A percentile compares a stretch with the other conserved stretches of the same genome.
phyloP scores from a whole-genome alignment of 2,797 vertebrate genomes.

The Antennarius maculatus region DNA sequence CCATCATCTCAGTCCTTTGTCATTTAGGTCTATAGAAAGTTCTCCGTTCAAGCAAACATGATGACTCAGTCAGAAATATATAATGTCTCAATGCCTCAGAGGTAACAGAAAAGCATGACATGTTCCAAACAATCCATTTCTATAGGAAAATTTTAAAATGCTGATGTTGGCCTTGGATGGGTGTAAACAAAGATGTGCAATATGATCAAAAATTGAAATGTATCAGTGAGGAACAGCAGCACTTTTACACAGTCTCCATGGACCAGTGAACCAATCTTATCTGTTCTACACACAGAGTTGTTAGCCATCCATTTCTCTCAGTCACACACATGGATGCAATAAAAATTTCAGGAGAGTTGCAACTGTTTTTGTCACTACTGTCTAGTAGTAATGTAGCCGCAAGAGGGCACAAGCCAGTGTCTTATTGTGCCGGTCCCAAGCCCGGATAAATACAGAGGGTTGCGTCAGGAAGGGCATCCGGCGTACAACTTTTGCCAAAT shows the following conservation, averaged over 20 bases:
- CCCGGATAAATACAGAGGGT: no score
- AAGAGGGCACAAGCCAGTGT: no score
- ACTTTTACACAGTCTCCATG: slow-evolving; percentile 25
- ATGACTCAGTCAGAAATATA: slow-evolving; percentile 17
- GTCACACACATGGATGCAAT: neutral
- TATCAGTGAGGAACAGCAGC: slow-evolving; percentile 56
- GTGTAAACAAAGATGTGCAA: slow-evolving; percentile 22
- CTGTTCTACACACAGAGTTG: slow-evolving; percentile 9
- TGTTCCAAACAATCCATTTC: slow-evolving; percentile 17
- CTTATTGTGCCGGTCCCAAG: no score
- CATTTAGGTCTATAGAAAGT: neutral
- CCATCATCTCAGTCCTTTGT: slow-evolving; percentile 2
- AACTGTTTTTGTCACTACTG: slow-evolving; percentile 22
- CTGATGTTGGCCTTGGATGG: slow-evolving; percentile 15
- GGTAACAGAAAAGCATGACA: slow-evolving; percentile 5
- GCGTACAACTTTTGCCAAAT: no score
- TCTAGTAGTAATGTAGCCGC: no score
- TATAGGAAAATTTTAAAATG: slow-evolving; percentile 1
- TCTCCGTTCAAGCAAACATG: slow-evolving; percentile 2
- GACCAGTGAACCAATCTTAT: slow-evolving; percentile 43
- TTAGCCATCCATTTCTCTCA: neutral
- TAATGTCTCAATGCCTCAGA: slow-evolving; percentile 4
- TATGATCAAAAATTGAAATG: slow-evolving; percentile 50
- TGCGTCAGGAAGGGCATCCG: no score
- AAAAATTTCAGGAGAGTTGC: slow-evolving; percentile 23